Conservation (phyloP, 2,888 invertebrate species). For the Taphrorychus bicolor region DNA sequence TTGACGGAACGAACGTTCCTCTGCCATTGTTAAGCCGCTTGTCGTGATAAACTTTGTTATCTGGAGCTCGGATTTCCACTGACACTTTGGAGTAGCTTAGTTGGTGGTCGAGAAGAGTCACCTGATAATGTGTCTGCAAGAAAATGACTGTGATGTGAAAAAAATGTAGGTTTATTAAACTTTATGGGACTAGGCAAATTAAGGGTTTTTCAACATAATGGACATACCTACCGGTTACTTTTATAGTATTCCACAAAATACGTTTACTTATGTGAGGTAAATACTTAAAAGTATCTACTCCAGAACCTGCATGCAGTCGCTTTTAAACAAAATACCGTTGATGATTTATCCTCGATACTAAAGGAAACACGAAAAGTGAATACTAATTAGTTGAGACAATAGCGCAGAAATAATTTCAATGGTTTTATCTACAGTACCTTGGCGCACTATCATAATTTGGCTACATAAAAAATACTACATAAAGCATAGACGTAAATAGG, state of each 20-base stretch:
- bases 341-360: conserved; percentile 1
- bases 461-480: not conserved
- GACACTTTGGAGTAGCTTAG: conserved; percentile 55
- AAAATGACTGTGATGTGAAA: conserved; percentile 3
- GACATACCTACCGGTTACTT: no score
- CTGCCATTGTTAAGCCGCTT: conserved; percentile 73
- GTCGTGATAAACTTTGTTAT: conserved; percentile 59
- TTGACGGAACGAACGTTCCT: conserved; percentile 86
- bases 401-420: conserved; percentile 12
- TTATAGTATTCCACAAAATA: not conserved
- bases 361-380: conserved; percentile 38
- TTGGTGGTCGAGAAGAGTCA: conserved; percentile 71
- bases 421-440: conserved; percentile 25
- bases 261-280: not conserved
- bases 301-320: no score
- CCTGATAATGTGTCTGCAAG: conserved; percentile 78
- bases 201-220: no score
- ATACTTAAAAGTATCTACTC: no score
- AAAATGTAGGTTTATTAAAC: no score
- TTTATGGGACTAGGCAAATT: no score
- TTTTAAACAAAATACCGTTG: not conserved
- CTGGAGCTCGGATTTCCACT: conserved; percentile 57
- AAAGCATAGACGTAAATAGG: not conserved
- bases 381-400: conserved; percentile 35
- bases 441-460: not conserved